Percentiles rank a stretch among this genome's conserved stretches.
Evolutionary conservation across 2,797 vertebrate species (phyloP).

Genomic region (Sciurus vulgaris): DNA sequence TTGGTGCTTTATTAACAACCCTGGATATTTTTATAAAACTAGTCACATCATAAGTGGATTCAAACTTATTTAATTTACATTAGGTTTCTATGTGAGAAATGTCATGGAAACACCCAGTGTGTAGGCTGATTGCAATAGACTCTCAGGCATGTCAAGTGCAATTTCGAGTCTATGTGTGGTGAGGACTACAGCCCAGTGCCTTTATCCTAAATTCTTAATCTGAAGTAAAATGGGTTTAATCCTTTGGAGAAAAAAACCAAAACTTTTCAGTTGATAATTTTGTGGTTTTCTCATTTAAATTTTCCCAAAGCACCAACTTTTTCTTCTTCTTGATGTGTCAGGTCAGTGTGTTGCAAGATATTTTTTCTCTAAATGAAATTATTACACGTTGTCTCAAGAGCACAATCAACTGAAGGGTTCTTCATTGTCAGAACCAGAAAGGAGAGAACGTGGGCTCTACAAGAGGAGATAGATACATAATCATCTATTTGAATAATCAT

Average conservation of each 20-base stretch:
- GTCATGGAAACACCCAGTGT: conserved; percentile 66
- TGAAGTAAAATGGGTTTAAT: conserved; percentile 83
- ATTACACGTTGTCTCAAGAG: conserved; percentile 67
- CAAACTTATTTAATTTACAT: conserved; percentile 78
- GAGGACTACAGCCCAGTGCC: conserved; percentile 83
- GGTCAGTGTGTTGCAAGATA: conserved; percentile 62
- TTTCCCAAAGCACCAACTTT: conserved; percentile 70
- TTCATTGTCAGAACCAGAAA: conserved; percentile 68
- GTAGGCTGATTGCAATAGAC: conserved; percentile 63
- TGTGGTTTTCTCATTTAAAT: conserved; percentile 62
- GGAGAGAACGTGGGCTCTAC: conserved; percentile 67
- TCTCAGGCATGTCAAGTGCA: conserved; percentile 54
- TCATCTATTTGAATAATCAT: conserved; percentile 61
- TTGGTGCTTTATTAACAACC: conserved; percentile 85
- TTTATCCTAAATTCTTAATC: conserved; percentile 82
- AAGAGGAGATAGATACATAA: conserved; percentile 69
- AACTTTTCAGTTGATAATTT: conserved; percentile 50
- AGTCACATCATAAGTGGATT: conserved; percentile 77
- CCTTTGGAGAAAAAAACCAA: conserved; percentile 78
- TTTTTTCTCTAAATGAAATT: conserved; percentile 67
- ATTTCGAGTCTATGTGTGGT: conserved; percentile 59
- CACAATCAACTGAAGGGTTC: conserved; percentile 73
- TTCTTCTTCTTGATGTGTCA: conserved; percentile 69
- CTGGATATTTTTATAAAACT: conserved; percentile 85
- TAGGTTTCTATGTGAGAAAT: conserved; percentile 78